Evolutionary conservation across 2,888 invertebrate species (phyloP), one percentile per base, ranked within the genome.

Genomic region (Marronus borbonicus): DNA sequence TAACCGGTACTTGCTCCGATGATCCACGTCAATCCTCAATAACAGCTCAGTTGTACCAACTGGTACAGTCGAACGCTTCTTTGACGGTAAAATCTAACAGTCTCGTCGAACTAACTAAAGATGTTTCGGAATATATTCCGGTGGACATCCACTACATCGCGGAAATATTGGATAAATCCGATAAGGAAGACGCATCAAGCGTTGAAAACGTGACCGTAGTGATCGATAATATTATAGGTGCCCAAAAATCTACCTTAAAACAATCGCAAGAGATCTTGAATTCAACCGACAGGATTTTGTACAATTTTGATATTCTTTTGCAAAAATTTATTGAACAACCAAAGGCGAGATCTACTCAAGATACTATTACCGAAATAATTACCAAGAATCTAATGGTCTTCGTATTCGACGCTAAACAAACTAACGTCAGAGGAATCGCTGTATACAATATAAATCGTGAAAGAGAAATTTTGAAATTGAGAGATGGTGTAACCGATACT

Each of bases 1-100:
- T 90, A 1, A 86, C 87, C 17, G 82, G 81, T 17, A 58, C 49
- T 36, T 80, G 79, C 20, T 77, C 80, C 31, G 58, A 77, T 10
- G 69, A 81, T 52, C 74, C 80, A 3, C 5, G 58, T 1, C 60
- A 69, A 24, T 78, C 80, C 28, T 69, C 76, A 10, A 77, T 70
- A 72, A 81, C 80, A 0, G 28, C 76, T 14, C 65, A 60, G 49
- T 76, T 81, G 17, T 83, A 89, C 58, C 83, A 80, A 17, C 60
- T 81, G 14, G 58, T 80, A 49, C 76, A 77, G 17, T 66, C 77
- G 0, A 76, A 78, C 20, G 52, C 64, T n/a, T 31, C 72, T 1
- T 50, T 77, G 17, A 65, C 39, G 7, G 39, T 8, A 10, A 77
- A 65, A 52, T 76, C 69, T 24, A 74, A 70, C 58, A 66, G 44